Evolutionary conservation across 2,888 invertebrate species (phyloP), one percentile per base, ranked within the genome.

Genomic region (Trissolcus japonicus): DNA sequence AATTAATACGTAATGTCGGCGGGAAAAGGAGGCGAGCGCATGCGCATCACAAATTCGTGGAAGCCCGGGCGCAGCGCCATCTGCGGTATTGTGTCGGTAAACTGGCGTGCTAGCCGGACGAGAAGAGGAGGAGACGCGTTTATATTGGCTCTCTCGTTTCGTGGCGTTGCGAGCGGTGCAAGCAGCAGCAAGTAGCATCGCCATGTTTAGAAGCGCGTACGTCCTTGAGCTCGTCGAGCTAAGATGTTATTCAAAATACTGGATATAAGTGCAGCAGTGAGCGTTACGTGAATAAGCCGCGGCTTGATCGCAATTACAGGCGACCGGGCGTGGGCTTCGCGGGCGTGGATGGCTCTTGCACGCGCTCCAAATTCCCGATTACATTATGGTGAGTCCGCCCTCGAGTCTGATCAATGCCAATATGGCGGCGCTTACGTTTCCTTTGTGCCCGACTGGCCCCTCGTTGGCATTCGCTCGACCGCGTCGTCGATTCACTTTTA

Each of bases 351-450:
- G 93, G 90, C 90, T 87, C 85, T 86, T 84, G 88, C 89, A 89
- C 90, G 90, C 89, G 88, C 87, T 89, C 90, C 91, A 92, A 92
- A 90, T 91, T 92, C 91, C 91, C 91, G 92, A 93, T 93, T 92
- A 91, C 92, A 91, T 90, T 91, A 92, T 92, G 93, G 92, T 92
- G 90, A 91, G 91, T 91, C 89, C 86, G 88, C 86, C 88, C 85
- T 86, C 87, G 85, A 83, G 85, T 83, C 83, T 82, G 85, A 83
- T 87, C 85, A 88, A 88, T 87, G 89, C 89, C 89, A 89, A 89
- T 86, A 89, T 90, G 91, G 91, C 90, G 90, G 90, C 89, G 89
- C 76, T 76, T 89, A 87, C 86, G 82, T 84, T 84, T 82, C 82
- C 84, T 85, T 86, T 85, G 83, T 85, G 85, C 83, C 80, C 71